Evolutionary conservation across 92 coral and sea anemone species (phyloP).

Genomic region (Virgularia gustaviana): DNA sequence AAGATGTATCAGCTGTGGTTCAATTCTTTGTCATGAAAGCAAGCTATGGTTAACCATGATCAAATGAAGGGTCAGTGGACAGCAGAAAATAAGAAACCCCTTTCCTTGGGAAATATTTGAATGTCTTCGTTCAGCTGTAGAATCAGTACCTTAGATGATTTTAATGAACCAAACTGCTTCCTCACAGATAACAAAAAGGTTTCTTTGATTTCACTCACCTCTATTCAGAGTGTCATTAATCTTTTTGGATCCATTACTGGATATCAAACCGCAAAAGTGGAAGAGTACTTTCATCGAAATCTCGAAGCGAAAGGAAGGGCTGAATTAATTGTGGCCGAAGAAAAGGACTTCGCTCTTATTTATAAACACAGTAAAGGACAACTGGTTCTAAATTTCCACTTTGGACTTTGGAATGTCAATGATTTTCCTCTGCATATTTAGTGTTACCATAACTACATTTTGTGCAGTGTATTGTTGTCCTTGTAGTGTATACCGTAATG

Average conservation of each 20-base stretch:
- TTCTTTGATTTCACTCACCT: slow-evolving; percentile 47
- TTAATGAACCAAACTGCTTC: slow-evolving; percentile 50
- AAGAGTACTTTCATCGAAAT: neutral
- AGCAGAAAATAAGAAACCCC: slow-evolving; percentile 1
- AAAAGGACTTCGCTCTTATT: neutral
- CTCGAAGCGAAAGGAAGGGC: neutral
- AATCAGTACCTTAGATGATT: neutral
- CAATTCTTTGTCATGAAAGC: neutral
- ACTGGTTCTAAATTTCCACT: neutral
- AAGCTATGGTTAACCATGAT: neutral
- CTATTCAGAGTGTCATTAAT: neutral
- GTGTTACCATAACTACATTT: too few relatives aligned
- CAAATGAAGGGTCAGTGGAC: neutral
- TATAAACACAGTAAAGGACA: slow-evolving; percentile 5
- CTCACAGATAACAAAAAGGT: slow-evolving; percentile 41
- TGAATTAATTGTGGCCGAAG: neutral
- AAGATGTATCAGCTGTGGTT: neutral
- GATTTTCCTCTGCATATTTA: slow-evolving; percentile 7
- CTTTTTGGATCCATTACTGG: neutral
- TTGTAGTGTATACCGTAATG: neutral
- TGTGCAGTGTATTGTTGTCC: neutral
- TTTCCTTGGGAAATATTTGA: slow-evolving; percentile 8
- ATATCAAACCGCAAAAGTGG: neutral
- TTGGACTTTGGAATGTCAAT: neutral
- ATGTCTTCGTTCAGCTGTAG: slow-evolving; percentile 4